phyloP scores from a whole-genome alignment of 1,140 invertebrate genomes.

The Scaptomyza montana region DNA sequence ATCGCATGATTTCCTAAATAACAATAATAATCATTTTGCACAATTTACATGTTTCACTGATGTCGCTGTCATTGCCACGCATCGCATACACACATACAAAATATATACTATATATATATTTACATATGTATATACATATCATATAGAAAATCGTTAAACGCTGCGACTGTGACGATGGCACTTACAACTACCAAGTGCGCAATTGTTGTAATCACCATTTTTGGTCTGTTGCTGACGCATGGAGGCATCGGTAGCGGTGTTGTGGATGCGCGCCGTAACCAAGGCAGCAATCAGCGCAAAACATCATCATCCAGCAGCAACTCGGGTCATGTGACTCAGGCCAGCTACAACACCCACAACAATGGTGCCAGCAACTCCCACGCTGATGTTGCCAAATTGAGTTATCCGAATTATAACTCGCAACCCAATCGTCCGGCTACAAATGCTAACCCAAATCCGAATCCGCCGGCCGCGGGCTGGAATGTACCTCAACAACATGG shows the following conservation, averaged over 20 bases:
- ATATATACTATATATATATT: background rate
- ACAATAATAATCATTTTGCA: conserved; percentile 11
- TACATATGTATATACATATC: conserved; percentile 10
- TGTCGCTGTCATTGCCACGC: conserved; percentile 8
- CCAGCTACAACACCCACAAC: conserved; percentile 53
- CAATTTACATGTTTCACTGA: conserved; percentile 22
- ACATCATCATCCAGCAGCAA: conserved; percentile 71
- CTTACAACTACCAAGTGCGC: conserved; percentile 34
- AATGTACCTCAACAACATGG: conserved; percentile 75
- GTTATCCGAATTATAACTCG: conserved; percentile 78
- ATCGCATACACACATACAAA: conserved; percentile 3
- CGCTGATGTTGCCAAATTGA: conserved; percentile 72
- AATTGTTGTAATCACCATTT: conserved; percentile 47
- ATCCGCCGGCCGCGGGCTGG: conserved; percentile 58
- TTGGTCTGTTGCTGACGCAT: conserved; percentile 61
- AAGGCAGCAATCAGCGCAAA: conserved; percentile 64
- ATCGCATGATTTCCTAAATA: conserved; percentile 32
- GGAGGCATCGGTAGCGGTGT: conserved; percentile 23
- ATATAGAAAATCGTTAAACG: conserved; percentile 51
- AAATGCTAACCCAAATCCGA: conserved; percentile 14
- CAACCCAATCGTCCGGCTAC: conserved; percentile 72
- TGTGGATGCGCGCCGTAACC: conserved; percentile 71
- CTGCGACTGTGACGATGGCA: conserved; percentile 41
- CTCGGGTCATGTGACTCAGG: conserved; percentile 71
- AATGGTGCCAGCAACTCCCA: conserved; percentile 70